Conservation (phyloP, 1,140 invertebrate genomes). For the Potamilus streckersoni region DNA sequence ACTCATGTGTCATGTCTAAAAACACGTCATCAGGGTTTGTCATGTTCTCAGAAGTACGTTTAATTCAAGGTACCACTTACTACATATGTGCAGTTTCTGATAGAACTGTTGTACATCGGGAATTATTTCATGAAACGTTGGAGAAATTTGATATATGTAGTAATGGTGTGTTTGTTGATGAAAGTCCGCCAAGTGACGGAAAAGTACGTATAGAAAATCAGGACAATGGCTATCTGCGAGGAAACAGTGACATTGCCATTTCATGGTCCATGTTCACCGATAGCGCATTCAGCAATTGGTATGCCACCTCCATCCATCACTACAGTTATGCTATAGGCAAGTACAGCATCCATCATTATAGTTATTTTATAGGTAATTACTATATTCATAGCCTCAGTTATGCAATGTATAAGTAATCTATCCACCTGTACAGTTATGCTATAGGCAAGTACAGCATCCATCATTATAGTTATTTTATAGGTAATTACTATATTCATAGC, state of each 20-base stretch:
- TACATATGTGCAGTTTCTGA: constrained; percentile 27
- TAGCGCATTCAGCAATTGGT: background rate
- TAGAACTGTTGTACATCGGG: background rate
- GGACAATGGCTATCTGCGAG: constrained; percentile 29
- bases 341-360: constrained; percentile 16
- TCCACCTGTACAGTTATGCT: no score
- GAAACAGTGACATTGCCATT: constrained; percentile 9
- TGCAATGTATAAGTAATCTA: no score
- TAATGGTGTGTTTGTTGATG: constrained; percentile 41
- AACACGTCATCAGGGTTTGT: constrained; percentile 16
- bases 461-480: constrained; percentile 24
- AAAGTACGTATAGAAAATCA: constrained; percentile 21
- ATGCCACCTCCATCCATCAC: constrained; percentile 14
- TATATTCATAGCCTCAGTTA: background rate
- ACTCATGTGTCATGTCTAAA: constrained; percentile 4
- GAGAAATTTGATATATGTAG: constrained; percentile 27
- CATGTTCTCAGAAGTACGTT: background rate
- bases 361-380: constrained; percentile 21
- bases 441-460: no score
- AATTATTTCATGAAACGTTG: constrained; percentile 9
- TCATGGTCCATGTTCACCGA: constrained; percentile 37
- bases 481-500: background rate
- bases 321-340: constrained; percentile 32
- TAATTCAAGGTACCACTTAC: constrained; percentile 2
- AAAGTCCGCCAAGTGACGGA: constrained; percentile 23